Conservation (phyloP, 2,888 invertebrate species). For the Mactromeris polynyma region DNA sequence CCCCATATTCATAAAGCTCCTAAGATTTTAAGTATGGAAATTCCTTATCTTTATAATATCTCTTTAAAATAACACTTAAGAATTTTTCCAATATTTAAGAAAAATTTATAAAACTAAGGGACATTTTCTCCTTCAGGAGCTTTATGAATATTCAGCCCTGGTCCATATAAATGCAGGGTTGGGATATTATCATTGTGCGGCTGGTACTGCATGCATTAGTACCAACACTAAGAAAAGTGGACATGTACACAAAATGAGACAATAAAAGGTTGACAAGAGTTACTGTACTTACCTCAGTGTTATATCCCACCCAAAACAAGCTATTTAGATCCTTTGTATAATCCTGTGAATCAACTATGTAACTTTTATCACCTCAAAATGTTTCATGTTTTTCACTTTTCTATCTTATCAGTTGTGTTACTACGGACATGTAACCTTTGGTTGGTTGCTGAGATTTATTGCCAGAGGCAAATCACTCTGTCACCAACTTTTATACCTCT, state of each 20-base stretch:
- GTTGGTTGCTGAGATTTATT: conserved; percentile 17
- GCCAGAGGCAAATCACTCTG: conserved; percentile 49
- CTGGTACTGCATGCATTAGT: no score
- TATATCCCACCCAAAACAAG: not conserved
- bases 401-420: not conserved
- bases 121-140: no score
- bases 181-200: no score
- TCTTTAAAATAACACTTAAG: no score
- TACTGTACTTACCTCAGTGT: not conserved
- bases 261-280: not conserved
- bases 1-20: no score
- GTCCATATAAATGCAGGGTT: no score
- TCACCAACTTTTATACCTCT: conserved; percentile 1
- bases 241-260: not conserved
- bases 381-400: not conserved
- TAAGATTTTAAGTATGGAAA: no score
- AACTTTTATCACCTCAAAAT: not conserved
- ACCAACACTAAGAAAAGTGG: no score
- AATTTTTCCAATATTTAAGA: no score
- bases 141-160: no score
- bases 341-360: not conserved
- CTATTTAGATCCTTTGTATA: not conserved
- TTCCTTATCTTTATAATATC: no score
- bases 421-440: not conserved
- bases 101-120: no score